Base-by-base conservation (phyloP, 2,888 invertebrate genomes). In the Protophormia terraenovae region DNA sequence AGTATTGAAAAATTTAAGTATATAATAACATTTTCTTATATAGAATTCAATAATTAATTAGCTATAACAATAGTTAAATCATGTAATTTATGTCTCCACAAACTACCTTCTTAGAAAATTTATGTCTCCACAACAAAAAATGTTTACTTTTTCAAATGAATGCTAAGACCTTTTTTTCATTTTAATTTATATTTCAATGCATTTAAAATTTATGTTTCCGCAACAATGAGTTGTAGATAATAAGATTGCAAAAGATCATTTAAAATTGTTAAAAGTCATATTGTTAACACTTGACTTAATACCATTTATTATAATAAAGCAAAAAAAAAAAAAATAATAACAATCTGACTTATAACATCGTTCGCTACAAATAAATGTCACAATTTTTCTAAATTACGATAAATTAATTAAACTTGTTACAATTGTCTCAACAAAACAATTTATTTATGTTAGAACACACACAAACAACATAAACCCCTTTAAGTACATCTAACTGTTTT, bases 321-420 rank as follows among this genome's bases (percentile, higher is more conserved):
- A 2, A 14, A 12, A 7, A 19, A 1, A 12, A 60, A 50, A 16
- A 27, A 78, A 60, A 24, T 47, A 16, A 32, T 6, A 77, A 66
- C 27, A 60, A 78, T 50, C 14, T 14, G 60, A 22, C 14, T 60
- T 69, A 60, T 38, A 27, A n/a, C 27, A 50, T n/a, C 27, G 41
- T 60, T 69, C 27, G 19, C 60, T 29, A 62, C 41, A 78, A 73
- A 82, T 82, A 82, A 82, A 73, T 82, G 84, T 84, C 81, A 85
- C 81, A 78, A 64, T 82, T 80, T 58, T 55, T 72, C 47, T 62
- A 86, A 87, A 86, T 86, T 81, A 80, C 82, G 84, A 78, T 78
- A 84, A 86, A 87, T 87, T 86, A 86, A 86, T 87, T 86, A 80
- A 86, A 87, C 84, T 77, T 83, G 80, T 82, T 78, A 67, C 38